phyloP scores from a whole-genome alignment of 2,888 invertebrate species.

The Bugula neritina region DNA sequence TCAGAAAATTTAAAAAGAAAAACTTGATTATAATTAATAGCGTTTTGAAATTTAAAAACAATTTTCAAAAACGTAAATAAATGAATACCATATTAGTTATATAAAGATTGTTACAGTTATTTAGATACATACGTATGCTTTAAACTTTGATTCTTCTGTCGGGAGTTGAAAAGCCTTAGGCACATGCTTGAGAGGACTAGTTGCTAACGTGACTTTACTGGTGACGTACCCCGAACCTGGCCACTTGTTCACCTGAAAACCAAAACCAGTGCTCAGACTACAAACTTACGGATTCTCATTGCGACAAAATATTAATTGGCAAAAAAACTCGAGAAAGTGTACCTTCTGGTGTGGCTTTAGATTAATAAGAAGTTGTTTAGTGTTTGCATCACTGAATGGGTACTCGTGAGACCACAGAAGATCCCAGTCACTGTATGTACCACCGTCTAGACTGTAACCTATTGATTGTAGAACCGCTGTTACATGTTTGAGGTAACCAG shows the following conservation, averaged over 20 bases:
- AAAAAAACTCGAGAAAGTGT: too few species aligned
- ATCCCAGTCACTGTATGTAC: slow-evolving; percentile 63
- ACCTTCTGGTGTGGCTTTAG: slow-evolving; percentile 67
- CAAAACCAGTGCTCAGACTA: slow-evolving; percentile 31
- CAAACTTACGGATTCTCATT: too few species aligned
- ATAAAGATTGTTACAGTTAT: too few species aligned
- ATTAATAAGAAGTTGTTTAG: slow-evolving; percentile 37
- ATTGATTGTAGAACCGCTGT: slow-evolving; percentile 68
- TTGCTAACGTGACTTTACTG: slow-evolving; percentile 83
- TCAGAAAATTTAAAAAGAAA: too few species aligned
- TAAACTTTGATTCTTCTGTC: slow-evolving; percentile 64
- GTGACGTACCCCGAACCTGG: slow-evolving; percentile 89
- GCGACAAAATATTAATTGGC: too few species aligned
- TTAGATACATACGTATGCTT: slow-evolving; percentile 60
- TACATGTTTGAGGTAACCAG: slow-evolving; percentile 73
- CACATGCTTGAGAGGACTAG: slow-evolving; percentile 69
- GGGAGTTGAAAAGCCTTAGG: slow-evolving; percentile 86
- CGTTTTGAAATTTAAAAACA: too few species aligned
- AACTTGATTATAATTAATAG: too few species aligned
- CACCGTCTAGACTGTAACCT: slow-evolving; percentile 61
- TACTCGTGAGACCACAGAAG: slow-evolving; percentile 91
- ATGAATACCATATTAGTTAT: too few species aligned
- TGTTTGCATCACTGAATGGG: slow-evolving; percentile 64
- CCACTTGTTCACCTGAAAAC: slow-evolving; percentile 73
- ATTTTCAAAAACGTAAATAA: too few species aligned